These are phyloP conservation scores for Anhinga anhinga DNA, from an alignment of 2,113 vertebrate genomes.

Conservation along the genomic window DNA sequence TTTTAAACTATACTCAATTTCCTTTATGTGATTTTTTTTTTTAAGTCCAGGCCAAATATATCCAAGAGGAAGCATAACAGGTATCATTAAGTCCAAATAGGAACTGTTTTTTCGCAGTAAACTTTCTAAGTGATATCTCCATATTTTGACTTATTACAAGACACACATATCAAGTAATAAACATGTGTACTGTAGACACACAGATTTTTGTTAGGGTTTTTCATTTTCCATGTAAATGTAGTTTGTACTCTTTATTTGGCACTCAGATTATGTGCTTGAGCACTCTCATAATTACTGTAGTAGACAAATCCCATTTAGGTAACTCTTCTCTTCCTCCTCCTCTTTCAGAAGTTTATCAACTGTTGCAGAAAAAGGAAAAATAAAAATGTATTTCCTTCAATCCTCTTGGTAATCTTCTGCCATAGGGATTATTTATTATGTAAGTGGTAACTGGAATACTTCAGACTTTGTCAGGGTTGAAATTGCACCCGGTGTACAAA, in stretches of 20 bases:
- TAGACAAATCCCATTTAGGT: background rate
- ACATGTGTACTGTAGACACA: background rate
- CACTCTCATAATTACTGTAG: background rate
- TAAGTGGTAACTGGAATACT: background rate
- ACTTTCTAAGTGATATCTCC: background rate
- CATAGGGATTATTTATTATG: background rate
- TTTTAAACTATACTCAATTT: background rate
- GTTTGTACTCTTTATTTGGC: background rate
- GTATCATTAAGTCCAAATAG: background rate
- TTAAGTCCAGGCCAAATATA: background rate
- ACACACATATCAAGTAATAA: background rate
- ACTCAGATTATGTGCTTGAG: background rate
- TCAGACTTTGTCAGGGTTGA: background rate
- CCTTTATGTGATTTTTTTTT: background rate
- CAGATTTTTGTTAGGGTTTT: background rate
- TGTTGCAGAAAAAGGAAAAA: background rate
- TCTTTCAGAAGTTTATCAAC: background rate
- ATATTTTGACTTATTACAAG: background rate
- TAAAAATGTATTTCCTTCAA: background rate
- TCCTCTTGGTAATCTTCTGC: background rate
- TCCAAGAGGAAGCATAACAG: background rate
- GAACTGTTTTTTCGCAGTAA: background rate
- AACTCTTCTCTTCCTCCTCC: background rate
- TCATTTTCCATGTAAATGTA: background rate
- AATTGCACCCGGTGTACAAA: background rate